These are phyloP conservation scores for Cottoperca gobio DNA, from an alignment of 2,797 vertebrate species.

Conservation along the genomic window DNA sequence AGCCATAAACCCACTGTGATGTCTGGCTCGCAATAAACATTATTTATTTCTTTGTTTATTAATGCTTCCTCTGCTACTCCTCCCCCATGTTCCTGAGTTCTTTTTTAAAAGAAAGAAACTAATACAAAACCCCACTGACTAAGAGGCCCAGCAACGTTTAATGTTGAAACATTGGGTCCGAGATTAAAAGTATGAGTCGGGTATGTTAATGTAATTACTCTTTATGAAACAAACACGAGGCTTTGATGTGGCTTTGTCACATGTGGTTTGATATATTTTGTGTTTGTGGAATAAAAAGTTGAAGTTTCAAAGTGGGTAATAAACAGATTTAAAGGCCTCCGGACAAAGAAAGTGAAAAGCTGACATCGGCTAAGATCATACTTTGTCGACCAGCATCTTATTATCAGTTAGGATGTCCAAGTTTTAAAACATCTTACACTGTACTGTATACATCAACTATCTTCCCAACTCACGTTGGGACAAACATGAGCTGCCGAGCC, in stretches of 20 bases:
- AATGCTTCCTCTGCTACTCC: constrained; percentile 61
- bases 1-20: constrained; percentile 83
- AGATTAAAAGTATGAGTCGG: constrained; percentile 37
- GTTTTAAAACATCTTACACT: not conserved
- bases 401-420: constrained; percentile 15
- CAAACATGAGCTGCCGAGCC: too few relatives aligned
- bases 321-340: constrained; percentile 47
- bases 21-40: constrained; percentile 81
- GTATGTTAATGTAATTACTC: constrained; percentile 71
- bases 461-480: not conserved
- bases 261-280: constrained; percentile 77
- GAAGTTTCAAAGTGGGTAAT: constrained; percentile 53
- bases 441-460: not conserved
- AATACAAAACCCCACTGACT: constrained; percentile 26
- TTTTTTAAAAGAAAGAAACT: constrained; percentile 49
- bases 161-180: constrained; percentile 38
- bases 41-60: constrained; percentile 83
- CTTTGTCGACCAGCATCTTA: constrained; percentile 18
- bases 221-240: constrained; percentile 72
- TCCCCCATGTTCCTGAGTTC: constrained; percentile 42
- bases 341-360: constrained; percentile 55
- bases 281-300: constrained; percentile 60
- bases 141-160: constrained; percentile 43
- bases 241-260: constrained; percentile 75
- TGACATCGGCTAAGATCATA: constrained; percentile 37